A percentile compares a stretch with the other conserved stretches of the same genome.
Conservation (phyloP, 2,113 vertebrate genomes). For the sheep (Ovis aries) region DNA sequence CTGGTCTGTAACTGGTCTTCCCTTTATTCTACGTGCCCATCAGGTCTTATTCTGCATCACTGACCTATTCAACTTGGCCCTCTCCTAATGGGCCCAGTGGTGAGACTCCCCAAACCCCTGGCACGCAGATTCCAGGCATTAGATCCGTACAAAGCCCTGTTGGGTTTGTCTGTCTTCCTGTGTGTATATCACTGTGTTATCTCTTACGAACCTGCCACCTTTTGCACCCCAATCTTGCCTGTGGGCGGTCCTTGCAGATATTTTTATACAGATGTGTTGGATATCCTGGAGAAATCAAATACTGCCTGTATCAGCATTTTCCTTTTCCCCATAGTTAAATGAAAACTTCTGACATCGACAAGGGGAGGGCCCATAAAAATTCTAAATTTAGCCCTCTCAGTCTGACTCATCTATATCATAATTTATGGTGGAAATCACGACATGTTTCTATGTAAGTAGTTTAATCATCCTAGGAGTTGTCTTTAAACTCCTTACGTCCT, state of each 20-base stretch:
- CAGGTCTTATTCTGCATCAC: too few species aligned
- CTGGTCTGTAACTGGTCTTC: neutral
- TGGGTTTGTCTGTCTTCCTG: neutral
- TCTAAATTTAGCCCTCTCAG: neutral
- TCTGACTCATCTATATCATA: slow-evolving; percentile 31
- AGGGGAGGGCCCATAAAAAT: neutral
- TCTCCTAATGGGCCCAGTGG: neutral
- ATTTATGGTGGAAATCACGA: slow-evolving; percentile 7
- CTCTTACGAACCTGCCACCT: neutral
- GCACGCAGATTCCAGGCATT: neutral
- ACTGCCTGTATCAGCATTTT: neutral
- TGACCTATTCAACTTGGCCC: neutral
- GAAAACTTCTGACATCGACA: neutral
- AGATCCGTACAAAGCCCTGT: neutral
- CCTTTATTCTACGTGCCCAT: neutral
- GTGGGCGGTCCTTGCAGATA: neutral
- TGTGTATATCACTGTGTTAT: too few species aligned
- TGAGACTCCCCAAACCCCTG: neutral
- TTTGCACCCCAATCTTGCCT: neutral
- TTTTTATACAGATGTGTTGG: neutral
- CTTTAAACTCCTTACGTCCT: slow-evolving; percentile 47
- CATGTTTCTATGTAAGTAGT: slow-evolving; percentile 33
- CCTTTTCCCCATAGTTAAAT: neutral
- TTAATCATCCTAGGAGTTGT: slow-evolving; percentile 5
- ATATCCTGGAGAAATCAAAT: neutral